A percentile compares a stretch with the other conserved stretches of the same genome.
Conservation (phyloP, 2,113 vertebrate genomes). For the Megaceryle maxima region DNA sequence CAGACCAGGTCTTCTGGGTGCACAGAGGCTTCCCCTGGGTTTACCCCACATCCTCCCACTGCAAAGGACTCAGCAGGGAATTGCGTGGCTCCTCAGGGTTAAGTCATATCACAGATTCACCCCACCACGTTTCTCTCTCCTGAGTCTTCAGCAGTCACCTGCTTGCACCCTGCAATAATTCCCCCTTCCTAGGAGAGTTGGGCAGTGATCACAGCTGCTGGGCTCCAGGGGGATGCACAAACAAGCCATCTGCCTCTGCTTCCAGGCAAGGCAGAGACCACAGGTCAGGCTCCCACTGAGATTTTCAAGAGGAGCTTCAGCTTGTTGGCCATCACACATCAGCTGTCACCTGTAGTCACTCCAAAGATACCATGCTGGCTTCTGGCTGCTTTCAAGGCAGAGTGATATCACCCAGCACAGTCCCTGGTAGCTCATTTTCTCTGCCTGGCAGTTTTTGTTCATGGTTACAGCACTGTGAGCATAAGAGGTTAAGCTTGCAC, state of each 20-base stretch:
- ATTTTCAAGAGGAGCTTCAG: not conserved
- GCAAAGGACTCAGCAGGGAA: not conserved
- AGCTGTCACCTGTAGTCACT: not conserved
- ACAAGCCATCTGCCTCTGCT: not conserved
- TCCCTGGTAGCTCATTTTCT: not conserved
- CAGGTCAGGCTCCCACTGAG: not conserved
- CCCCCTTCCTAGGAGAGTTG: not conserved
- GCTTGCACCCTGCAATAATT: not conserved
- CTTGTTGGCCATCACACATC: not conserved
- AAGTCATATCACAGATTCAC: not conserved
- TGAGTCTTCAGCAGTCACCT: not conserved
- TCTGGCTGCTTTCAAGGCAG: not conserved
- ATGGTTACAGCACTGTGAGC: rapidly evolving
- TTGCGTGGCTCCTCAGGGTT: rapidly evolving
- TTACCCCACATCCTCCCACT: not conserved
- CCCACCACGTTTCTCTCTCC: not conserved
- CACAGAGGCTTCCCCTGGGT: not conserved
- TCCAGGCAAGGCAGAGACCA: not conserved
- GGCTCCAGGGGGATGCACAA: not conserved
- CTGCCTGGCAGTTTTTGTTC: not conserved
- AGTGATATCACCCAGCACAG: not conserved
- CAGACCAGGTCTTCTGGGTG: not conserved
- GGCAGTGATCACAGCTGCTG: not conserved
- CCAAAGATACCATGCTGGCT: not conserved
- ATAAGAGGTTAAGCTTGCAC: not conserved